phyloP scores from a whole-genome alignment of 2,797 vertebrate genomes.

The Coracias cyanogaster region DNA sequence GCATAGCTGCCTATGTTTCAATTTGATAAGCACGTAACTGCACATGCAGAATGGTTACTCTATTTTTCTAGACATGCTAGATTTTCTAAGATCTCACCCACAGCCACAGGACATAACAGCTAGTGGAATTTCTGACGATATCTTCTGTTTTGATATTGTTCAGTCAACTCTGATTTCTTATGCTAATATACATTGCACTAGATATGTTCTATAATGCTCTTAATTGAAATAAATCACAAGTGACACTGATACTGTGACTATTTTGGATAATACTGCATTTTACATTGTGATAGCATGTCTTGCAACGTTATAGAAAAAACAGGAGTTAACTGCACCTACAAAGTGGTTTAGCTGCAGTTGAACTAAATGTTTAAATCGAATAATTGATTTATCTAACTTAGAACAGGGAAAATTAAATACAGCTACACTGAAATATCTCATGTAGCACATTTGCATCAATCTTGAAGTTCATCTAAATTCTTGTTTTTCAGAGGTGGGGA shows the following conservation, averaged over 20 bases:
- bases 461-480: not conserved
- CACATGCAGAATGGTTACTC: not conserved
- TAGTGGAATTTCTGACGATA: not conserved
- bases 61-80: not conserved
- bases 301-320: not conserved
- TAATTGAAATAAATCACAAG: not conserved
- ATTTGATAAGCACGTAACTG: not conserved
- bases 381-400: not conserved
- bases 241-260: not conserved
- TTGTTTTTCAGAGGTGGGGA: not conserved
- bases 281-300: not conserved
- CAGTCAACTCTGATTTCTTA: not conserved
- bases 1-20: accelerated
- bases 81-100: not conserved
- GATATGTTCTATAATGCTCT: not conserved
- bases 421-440: not conserved
- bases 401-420: not conserved
- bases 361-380: not conserved
- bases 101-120: not conserved
- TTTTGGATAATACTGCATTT: not conserved
- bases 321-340: not conserved
- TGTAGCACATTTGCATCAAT: not conserved
- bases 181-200: not conserved
- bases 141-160: not conserved
- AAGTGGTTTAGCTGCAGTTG: not conserved